Evolutionary conservation across 2,888 invertebrate genomes (phyloP), one percentile per base, ranked within the genome.

Genomic region (Calephelis perditalis): DNA sequence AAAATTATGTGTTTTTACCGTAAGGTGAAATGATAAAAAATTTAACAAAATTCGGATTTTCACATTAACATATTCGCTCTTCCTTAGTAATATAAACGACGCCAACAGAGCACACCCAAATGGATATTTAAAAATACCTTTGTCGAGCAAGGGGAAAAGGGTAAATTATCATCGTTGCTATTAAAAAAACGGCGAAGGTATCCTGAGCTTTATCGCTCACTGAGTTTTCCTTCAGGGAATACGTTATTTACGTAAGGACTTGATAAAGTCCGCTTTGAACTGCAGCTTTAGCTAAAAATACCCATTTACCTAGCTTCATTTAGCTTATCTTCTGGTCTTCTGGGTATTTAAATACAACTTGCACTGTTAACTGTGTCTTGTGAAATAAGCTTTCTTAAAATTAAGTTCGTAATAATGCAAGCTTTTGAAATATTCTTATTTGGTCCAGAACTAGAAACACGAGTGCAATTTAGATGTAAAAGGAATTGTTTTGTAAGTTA

Each of bases 271-370:
- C 52, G 58, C 49, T 52, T 43, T 49, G 58, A 52, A 52, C 52
- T 58, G 49, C 49, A 52, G 43, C 52, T 35, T 49, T 40, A 47
- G 49, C 49, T 58, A 43, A 43, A 26, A 49, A 35, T 52, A 52
- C 58, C 52, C 40, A 43, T 49, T 49, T 43, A 58, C 58, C 47
- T 12, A 35, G 35, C 52, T 52, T 52, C 40, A 49, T 59, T 59
- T 59, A 59, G 59, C 59, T 59, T 59, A 59, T 59, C 59, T 59
- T 35, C 10, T 35, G 35, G 59, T 59, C 59, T 59, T 59, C 54
- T 43, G 59, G 59, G 59, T 54, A 59, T 59, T 59, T 54, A 54
- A 54, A 54, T 54, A 35, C 26, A 54, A 54, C 52, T 54, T 54
- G 35, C 52, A 35, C 26, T 35, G 52, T 52, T 52, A 52, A 35